These are phyloP conservation scores for Ectobius pallidus DNA, from an alignment of 2,888 invertebrate genomes.

Conservation along the genomic window DNA sequence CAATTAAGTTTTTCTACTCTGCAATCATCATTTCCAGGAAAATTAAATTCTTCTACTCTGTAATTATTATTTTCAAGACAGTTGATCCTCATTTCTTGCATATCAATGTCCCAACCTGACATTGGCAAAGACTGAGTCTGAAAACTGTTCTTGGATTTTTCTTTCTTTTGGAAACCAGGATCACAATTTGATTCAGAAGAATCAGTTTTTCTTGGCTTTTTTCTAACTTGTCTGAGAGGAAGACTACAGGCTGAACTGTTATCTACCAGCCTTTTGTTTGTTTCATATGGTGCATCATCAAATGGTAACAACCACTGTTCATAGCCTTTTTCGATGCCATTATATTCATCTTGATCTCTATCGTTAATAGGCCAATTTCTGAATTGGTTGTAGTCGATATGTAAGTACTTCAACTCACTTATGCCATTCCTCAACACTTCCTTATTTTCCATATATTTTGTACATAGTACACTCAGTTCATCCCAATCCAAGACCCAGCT, in stretches of 20 bases:
- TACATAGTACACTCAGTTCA: conserved; percentile 62
- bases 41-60: conserved; percentile 1
- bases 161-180: conserved; percentile 48
- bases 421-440: conserved; percentile 61
- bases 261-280: conserved; percentile 29
- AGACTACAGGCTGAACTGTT: conserved; percentile 36
- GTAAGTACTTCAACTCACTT: conserved; percentile 75
- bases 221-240: conserved; percentile 49
- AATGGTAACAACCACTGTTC: conserved; percentile 54
- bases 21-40: no score
- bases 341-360: conserved; percentile 58
- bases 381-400: conserved; percentile 72
- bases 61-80: no score
- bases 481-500: conserved; percentile 71
- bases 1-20: conserved; percentile 8
- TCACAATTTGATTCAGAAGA: conserved; percentile 55
- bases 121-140: conserved; percentile 44
- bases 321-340: conserved; percentile 69
- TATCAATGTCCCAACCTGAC: conserved; percentile 57
- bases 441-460: conserved; percentile 56
- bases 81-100: conserved; percentile 59
- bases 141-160: conserved; percentile 47
- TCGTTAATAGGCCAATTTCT: conserved; percentile 67
- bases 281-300: conserved; percentile 24
- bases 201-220: conserved; percentile 51